Percentiles rank a stretch among this genome's conserved stretches.
Conservation (phyloP, 1,140 invertebrate species). For the Arctopsyche grandis region DNA sequence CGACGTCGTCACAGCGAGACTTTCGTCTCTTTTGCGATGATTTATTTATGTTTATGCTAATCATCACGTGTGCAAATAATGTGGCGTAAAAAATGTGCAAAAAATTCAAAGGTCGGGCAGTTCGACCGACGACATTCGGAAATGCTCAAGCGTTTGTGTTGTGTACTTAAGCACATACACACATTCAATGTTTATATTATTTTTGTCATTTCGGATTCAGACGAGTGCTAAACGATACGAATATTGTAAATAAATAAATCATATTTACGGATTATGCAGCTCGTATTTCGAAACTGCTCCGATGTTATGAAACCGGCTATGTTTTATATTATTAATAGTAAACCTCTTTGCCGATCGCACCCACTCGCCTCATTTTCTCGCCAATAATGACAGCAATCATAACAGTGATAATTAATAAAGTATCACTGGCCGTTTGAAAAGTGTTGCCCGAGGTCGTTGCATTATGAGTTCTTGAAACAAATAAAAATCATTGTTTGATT, state of each 20-base stretch:
- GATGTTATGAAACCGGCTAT: background rate
- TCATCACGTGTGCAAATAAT: constrained; percentile 11
- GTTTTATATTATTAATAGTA: background rate
- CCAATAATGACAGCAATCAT: constrained; percentile 1
- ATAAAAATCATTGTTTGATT: too few relatives aligned
- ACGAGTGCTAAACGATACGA: background rate
- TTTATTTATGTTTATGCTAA: constrained; percentile 7
- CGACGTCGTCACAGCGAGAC: background rate
- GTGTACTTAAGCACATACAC: too few relatives aligned
- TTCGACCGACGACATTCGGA: background rate
- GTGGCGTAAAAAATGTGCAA: background rate
- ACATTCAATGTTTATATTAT: background rate
- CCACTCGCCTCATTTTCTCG: background rate
- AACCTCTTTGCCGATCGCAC: background rate
- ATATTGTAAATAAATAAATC: background rate
- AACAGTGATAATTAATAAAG: constrained; percentile 19
- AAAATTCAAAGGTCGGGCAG: background rate
- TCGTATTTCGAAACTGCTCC: background rate
- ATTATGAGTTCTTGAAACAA: too few relatives aligned
- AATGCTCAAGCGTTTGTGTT: too few relatives aligned
- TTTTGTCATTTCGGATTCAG: too few relatives aligned
- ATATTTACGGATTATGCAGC: background rate
- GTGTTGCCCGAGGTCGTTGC: background rate
- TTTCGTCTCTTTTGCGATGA: background rate
- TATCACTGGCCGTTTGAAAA: background rate